A percentile compares a stretch with the other conserved stretches of the same genome.
phyloP scores from a whole-genome alignment of 2,113 vertebrate species.

The Mastomys natalensis region DNA sequence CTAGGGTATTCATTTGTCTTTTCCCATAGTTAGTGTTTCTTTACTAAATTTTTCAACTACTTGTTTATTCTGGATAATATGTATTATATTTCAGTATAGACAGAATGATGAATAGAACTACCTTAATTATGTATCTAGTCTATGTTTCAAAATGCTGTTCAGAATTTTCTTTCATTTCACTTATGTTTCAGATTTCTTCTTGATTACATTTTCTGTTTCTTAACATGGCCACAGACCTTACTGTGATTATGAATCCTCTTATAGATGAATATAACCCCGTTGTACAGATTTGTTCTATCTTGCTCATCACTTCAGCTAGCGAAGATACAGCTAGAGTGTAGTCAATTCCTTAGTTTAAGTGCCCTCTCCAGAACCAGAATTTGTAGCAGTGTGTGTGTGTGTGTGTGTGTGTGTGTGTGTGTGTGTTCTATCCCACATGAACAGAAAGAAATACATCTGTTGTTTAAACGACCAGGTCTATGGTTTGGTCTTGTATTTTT shows the following conservation, averaged over 20 bases:
- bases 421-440: not conserved
- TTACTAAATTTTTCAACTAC: not conserved
- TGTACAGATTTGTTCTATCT: not conserved
- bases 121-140: not conserved
- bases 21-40: not conserved
- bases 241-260: not conserved
- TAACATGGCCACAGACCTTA: not conserved
- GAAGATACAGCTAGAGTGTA: not conserved
- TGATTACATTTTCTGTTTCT: not conserved
- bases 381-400: not conserved
- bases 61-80: not conserved
- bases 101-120: not conserved
- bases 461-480: not conserved
- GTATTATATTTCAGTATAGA: not conserved
- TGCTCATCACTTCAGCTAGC: not conserved
- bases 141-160: not conserved
- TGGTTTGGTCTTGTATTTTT: not conserved
- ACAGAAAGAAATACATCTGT: not conserved
- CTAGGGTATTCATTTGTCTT: not conserved
- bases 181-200: not conserved
- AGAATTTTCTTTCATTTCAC: not conserved
- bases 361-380: not conserved
- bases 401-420: too few species aligned
- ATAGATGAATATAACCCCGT: not conserved
- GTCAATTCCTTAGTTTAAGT: not conserved